phyloP scores from a whole-genome alignment of 2,113 vertebrate genomes.

The Propithecus coquereli region DNA sequence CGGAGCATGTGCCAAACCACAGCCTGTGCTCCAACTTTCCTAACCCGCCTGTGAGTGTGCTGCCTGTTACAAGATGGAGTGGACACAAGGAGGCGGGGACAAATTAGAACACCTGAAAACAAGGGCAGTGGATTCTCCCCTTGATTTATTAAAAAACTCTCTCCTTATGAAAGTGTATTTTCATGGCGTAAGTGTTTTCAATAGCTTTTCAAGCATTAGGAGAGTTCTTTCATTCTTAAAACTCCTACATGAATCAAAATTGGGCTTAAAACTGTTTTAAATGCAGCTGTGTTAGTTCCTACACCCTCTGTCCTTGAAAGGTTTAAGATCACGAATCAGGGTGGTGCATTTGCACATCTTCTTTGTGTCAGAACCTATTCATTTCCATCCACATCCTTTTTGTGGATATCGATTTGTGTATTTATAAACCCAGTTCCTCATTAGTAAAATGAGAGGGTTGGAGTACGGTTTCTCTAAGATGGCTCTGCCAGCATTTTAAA shows the following conservation, averaged over 20 bases:
- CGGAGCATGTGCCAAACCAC: background rate
- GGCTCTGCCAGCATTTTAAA: background rate
- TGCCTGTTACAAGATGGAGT: background rate
- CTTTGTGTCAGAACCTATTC: background rate
- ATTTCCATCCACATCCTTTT: background rate
- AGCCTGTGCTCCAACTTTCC: background rate
- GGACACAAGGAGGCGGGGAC: background rate
- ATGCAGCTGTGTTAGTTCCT: background rate
- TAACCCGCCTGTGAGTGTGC: background rate
- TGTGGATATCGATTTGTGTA: background rate
- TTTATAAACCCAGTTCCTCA: background rate
- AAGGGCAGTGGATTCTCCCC: background rate
- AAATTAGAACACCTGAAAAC: conserved; percentile 12
- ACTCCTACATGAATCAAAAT: background rate
- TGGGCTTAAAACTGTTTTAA: background rate
- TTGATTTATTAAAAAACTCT: background rate
- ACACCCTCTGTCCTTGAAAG: background rate
- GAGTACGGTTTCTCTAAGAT: background rate
- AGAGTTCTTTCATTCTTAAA: background rate
- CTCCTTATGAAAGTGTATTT: background rate
- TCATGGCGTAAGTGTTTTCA: background rate
- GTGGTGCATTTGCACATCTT: background rate
- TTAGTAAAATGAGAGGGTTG: background rate
- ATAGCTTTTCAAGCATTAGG: background rate
- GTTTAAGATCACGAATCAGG: background rate